Conservation (phyloP, 2,113 vertebrate genomes). For the Pristiophorus japonicus region DNA sequence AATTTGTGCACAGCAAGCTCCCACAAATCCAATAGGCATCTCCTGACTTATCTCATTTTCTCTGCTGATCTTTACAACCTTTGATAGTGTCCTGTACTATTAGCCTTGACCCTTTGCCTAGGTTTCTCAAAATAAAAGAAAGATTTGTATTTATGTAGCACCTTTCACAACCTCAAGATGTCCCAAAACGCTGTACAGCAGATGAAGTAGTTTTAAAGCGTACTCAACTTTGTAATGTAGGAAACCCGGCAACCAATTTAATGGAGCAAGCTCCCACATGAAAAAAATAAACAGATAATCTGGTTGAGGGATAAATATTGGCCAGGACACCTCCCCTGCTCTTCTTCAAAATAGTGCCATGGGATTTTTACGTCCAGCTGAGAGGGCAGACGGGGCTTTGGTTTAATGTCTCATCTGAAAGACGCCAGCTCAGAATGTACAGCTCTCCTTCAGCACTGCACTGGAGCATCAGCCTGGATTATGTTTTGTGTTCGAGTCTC, state of each 20-base stretch:
- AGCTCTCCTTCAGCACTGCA: neutral
- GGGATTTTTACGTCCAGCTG: neutral
- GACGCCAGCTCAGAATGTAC: neutral
- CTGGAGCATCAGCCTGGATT: neutral
- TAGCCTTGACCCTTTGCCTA: neutral
- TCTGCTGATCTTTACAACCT: neutral
- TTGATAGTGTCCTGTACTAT: neutral
- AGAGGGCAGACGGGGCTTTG: neutral
- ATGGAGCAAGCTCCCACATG: neutral
- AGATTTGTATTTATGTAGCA: neutral
- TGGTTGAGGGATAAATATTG: neutral
- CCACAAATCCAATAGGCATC: neutral
- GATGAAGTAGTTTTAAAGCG: neutral
- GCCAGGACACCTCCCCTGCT: no score
- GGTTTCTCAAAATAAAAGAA: neutral
- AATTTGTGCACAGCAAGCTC: neutral
- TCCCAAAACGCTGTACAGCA: neutral
- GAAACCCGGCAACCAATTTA: neutral
- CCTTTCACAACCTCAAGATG: neutral
- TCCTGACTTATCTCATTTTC: neutral
- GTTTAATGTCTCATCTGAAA: neutral
- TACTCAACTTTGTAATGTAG: neutral
- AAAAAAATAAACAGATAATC: neutral
- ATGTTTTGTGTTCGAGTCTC: neutral
- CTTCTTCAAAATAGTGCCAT: neutral